A percentile compares a stretch with the other conserved stretches of the same genome.
These are phyloP conservation scores for Belgica antarctica DNA, from an alignment of 2,888 invertebrate genomes.

Conservation along the genomic window DNA sequence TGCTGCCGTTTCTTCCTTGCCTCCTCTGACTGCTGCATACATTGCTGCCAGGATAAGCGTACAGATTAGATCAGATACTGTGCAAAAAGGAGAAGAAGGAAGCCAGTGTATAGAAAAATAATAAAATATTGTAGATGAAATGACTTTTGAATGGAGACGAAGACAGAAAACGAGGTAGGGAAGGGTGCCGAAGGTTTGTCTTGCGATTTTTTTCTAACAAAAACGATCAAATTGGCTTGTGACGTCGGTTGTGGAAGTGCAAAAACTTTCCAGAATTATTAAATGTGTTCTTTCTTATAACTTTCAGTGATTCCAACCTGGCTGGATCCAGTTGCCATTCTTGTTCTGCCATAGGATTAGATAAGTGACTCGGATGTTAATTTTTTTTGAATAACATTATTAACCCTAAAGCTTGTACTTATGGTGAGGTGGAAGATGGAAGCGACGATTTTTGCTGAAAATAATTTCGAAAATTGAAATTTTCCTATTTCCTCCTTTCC, in stretches of 20 bases:
- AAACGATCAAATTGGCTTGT: too few species aligned
- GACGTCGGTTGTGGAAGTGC: too few species aligned
- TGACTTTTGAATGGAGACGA: background rate
- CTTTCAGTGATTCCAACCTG: slow-evolving; percentile 3
- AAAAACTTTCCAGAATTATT: slow-evolving; percentile 14
- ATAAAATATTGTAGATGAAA: slow-evolving; percentile 16
- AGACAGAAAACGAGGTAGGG: background rate
- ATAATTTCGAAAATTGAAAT: slow-evolving; percentile 24
- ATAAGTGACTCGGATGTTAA: background rate
- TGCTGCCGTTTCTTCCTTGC: too few species aligned
- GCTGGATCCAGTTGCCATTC: background rate
- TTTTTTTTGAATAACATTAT: background rate
- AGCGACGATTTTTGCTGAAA: slow-evolving; percentile 5
- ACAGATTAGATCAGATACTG: slow-evolving; percentile 28
- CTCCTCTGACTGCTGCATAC: background rate
- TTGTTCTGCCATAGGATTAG: background rate
- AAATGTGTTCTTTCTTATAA: slow-evolving; percentile 10
- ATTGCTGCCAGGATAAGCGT: background rate
- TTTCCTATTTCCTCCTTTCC: slow-evolving; percentile 3
- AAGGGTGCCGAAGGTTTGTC: too few species aligned
- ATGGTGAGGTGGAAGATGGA: too few species aligned
- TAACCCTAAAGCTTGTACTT: background rate
- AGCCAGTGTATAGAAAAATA: slow-evolving; percentile 12
- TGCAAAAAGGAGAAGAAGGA: background rate
- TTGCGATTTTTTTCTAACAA: too few species aligned